These are phyloP conservation scores for Stenoptilia bipunctidactyla DNA, from an alignment of 2,888 invertebrate genomes.

Conservation along the genomic window DNA sequence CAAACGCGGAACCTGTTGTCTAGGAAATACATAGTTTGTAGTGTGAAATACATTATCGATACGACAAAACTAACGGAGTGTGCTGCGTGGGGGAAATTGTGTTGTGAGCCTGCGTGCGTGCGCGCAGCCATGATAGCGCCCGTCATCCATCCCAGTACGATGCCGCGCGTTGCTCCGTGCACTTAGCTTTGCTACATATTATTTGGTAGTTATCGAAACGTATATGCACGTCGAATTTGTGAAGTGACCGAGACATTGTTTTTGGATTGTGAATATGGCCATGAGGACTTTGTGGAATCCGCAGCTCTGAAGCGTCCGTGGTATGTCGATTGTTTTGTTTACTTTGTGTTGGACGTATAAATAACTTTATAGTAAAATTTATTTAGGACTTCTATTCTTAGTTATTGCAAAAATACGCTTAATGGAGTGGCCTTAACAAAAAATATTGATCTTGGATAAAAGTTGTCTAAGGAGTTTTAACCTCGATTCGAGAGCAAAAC, in stretches of 20 bases:
- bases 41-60: slow-evolving; percentile 25
- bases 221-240: not conserved
- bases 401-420: too few relatives aligned
- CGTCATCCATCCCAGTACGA: slow-evolving; percentile 64
- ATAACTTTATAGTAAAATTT: too few relatives aligned
- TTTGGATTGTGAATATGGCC: slow-evolving; percentile 13
- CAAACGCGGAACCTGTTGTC: not conserved
- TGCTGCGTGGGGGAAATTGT: slow-evolving; percentile 67
- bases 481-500: too few relatives aligned
- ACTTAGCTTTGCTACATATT: slow-evolving; percentile 36
- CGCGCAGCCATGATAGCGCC: slow-evolving; percentile 56
- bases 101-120: slow-evolving; percentile 60
- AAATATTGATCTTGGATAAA: too few relatives aligned
- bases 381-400: too few relatives aligned
- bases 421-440: too few relatives aligned
- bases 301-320: not conserved
- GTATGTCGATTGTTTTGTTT: slow-evolving; percentile 5
- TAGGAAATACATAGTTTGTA: slow-evolving; percentile 7
- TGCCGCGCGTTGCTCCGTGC: slow-evolving; percentile 63
- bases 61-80: slow-evolving; percentile 24
- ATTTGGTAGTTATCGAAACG: not conserved
- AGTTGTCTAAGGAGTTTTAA: too few relatives aligned
- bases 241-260: slow-evolving; percentile 3
- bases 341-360: too few relatives aligned
- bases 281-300: not conserved